Base-by-base conservation (phyloP, 2,888 invertebrate genomes). In the Leptinotarsa peninsularis region DNA sequence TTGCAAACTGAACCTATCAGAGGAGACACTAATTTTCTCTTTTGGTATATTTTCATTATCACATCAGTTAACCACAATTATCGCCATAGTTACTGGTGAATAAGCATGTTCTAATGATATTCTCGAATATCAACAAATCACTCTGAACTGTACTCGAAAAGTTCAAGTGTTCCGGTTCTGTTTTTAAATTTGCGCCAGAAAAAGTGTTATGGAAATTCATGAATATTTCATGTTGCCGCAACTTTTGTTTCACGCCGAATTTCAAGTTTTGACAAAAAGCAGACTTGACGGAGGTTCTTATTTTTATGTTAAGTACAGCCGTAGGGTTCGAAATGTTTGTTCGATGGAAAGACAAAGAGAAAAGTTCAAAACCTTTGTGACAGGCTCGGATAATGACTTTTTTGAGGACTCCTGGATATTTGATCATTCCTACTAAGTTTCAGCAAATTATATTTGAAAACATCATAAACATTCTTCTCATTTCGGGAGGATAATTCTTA, bases 151-250 rank as follows among this genome's bases (percentile, higher is more conserved):
- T 43, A 58, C 23, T 27, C 4, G 4, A 15, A 58, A 58, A 58
- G 23, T 21, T 58, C 14, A 58, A 58, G 23, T 13, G 14, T 58
- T 23, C 23, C 14, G 58, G 13, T 21, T 14, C 27, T 21, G 23
- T 58, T 58, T 23, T 21, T 14, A 58, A 58, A 23, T 14, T 58
- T 23, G 4, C 14, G 4, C 14, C 58, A 58, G n/a, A 58, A 58
- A 58, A 58, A 14, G 23, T 23, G 18, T 15, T 58, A 58, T 58
- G 21, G 23, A 4, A 58, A 15, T 58, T 58, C 58, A 58, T 58
- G 58, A 58, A 58, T 58, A 58, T 58, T 58, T 23, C 58, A 58
- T 58, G 23, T 58, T 18, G 43, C 43, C 58, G 14, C 58, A 58
- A 58, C 21, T 58, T 58, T 23, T 58, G 23, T 58, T 58, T 58